phyloP scores from a whole-genome alignment of 2,113 vertebrate genomes.

The Pantherophis guttatus region DNA sequence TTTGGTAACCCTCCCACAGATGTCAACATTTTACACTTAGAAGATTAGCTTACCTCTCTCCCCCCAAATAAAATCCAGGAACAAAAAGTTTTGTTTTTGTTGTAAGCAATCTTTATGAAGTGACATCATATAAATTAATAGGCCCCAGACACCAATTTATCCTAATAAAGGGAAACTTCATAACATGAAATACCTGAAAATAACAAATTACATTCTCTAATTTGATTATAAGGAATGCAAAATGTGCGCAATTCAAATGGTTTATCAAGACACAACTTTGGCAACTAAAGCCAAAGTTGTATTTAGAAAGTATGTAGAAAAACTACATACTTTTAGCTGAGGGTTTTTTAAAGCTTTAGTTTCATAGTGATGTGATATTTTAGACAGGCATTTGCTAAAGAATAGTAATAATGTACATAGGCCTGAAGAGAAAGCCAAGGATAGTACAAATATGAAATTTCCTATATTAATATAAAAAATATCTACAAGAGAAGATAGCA shows the following conservation, averaged over 20 bases:
- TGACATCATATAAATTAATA: constrained; percentile 25
- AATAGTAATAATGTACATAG: background rate
- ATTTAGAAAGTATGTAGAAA: no score
- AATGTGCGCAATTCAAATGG: background rate
- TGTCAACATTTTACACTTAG: constrained; percentile 33
- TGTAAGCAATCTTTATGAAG: background rate
- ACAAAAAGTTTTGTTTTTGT: constrained; percentile 21
- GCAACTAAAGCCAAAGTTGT: background rate
- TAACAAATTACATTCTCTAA: no score
- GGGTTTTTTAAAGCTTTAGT: background rate
- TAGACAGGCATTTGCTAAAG: background rate
- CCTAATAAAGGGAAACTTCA: background rate
- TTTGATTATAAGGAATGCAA: no score
- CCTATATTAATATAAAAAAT: background rate
- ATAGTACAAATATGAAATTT: background rate
- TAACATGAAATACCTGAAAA: background rate
- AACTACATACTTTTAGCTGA: no score
- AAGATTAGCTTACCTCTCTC: constrained; percentile 28
- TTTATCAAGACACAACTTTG: background rate
- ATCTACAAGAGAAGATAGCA: background rate
- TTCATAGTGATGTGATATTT: background rate
- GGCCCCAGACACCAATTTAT: constrained; percentile 10
- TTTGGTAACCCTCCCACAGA: constrained; percentile 13
- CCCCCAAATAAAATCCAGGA: constrained; percentile 42
- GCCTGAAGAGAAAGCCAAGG: background rate